Percentiles rank a stretch among this genome's conserved stretches.
These are phyloP conservation scores for Zeuzera pyrina DNA, from an alignment of 2,888 invertebrate species.

Conservation along the genomic window DNA sequence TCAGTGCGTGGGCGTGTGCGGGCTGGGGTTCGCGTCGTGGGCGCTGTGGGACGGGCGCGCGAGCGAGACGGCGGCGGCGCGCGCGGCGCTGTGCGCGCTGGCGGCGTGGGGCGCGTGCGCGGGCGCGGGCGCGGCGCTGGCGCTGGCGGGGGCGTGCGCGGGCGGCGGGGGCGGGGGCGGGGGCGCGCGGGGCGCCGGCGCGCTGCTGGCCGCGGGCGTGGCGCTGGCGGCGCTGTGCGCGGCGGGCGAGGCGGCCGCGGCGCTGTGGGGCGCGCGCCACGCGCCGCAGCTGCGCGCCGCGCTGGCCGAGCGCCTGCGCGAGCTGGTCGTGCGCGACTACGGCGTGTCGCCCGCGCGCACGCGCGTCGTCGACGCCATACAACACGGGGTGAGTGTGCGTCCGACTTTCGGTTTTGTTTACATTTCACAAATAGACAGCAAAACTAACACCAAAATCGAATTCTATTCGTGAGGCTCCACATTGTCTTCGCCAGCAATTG, in stretches of 20 bases:
- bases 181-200: constrained; percentile 37
- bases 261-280: constrained; percentile 60
- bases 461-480: too few relatives aligned
- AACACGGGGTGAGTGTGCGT: constrained; percentile 34
- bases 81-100: constrained; percentile 47
- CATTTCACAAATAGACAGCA: too few relatives aligned
- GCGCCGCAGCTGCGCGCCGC: constrained; percentile 39
- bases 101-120: constrained; percentile 46
- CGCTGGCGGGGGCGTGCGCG: constrained; percentile 28
- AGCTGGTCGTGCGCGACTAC: constrained; percentile 41
- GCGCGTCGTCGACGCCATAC: constrained; percentile 48
- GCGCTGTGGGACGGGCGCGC: constrained; percentile 39
- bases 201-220: constrained; percentile 47
- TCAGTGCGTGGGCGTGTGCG: constrained; percentile 49
- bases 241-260: constrained; percentile 52
- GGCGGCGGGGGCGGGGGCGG: constrained; percentile 41
- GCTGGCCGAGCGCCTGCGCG: constrained; percentile 32
- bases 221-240: constrained; percentile 49
- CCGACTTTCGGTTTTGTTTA: not conserved
- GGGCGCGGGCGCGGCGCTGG: constrained; percentile 38
- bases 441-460: too few relatives aligned
- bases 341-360: constrained; percentile 41
- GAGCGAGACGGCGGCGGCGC: constrained; percentile 36
- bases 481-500: too few relatives aligned
- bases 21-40: constrained; percentile 49